These are phyloP conservation scores for Macroramphosus scolopax DNA, from an alignment of 2,797 vertebrate genomes.

Conservation along the genomic window DNA sequence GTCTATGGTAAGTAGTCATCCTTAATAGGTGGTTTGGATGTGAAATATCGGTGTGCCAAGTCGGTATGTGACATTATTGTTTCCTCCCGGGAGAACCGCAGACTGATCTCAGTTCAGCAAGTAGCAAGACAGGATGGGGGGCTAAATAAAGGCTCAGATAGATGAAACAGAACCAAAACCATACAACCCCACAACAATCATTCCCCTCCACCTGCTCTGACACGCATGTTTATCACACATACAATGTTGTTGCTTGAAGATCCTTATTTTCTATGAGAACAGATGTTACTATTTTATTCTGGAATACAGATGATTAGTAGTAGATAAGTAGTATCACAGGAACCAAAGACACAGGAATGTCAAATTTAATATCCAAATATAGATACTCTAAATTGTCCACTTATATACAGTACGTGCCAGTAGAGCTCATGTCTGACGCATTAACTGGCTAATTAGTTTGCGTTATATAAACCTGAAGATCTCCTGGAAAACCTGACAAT, in stretches of 20 bases:
- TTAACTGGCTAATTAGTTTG: neutral
- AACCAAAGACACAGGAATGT: neutral
- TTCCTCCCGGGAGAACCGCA: conserved; percentile 87
- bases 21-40: conserved; percentile 93
- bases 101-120: conserved; percentile 84
- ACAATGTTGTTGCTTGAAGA: conserved; percentile 11
- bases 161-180: conserved; percentile 72
- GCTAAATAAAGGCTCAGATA: conserved; percentile 83
- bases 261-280: too few species aligned
- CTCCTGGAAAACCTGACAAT: too few species aligned
- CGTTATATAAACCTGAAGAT: neutral
- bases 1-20: conserved; percentile 92
- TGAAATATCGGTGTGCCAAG: conserved; percentile 93
- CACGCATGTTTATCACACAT: conserved; percentile 49
- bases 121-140: conserved; percentile 71
- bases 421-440: too few species aligned
- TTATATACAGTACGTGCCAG: too few species aligned
- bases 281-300: too few species aligned
- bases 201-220: conserved; percentile 54
- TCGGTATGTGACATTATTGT: conserved; percentile 92
- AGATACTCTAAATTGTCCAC: neutral
- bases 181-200: conserved; percentile 68
- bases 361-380: too few species aligned
- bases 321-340: neutral
- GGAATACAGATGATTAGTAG: too few species aligned